These are phyloP conservation scores for Steinernema khuongi DNA, from an alignment of 1,140 invertebrate genomes.

Conservation along the genomic window DNA sequence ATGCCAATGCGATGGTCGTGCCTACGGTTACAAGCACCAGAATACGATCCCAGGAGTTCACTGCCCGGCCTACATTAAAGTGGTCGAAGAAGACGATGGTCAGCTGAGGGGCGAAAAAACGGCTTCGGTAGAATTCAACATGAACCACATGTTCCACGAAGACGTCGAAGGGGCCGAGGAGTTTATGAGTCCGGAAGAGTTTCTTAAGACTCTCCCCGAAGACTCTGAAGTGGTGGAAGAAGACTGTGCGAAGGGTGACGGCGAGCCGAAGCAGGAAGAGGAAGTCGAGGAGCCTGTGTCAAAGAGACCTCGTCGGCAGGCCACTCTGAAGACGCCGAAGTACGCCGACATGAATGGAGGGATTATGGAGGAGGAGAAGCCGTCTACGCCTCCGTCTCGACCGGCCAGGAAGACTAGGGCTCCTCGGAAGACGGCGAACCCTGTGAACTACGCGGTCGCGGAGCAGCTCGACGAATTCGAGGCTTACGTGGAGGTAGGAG, in stretches of 20 bases:
- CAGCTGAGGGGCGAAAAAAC: background rate
- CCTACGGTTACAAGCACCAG: background rate
- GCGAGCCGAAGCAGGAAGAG: background rate
- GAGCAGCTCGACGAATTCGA: background rate
- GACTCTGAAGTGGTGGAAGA: background rate
- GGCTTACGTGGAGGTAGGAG: background rate
- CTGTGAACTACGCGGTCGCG: background rate
- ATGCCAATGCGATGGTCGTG: background rate
- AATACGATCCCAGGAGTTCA: background rate
- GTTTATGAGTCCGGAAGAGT: background rate
- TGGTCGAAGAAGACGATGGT: background rate
- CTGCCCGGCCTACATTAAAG: background rate
- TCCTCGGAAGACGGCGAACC: background rate
- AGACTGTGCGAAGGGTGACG: background rate
- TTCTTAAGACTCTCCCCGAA: background rate
- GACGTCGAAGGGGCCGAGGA: background rate
- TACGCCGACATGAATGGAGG: background rate
- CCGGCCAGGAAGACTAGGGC: background rate
- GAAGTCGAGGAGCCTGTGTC: background rate
- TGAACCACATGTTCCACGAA: constrained; percentile 2
- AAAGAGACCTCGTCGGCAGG: background rate
- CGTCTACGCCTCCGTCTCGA: background rate
- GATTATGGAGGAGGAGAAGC: background rate
- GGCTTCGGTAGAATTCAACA: background rate
- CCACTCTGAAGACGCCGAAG: background rate